Conservation (phyloP, 2,888 invertebrate genomes). For the Cheilosia urbana region DNA sequence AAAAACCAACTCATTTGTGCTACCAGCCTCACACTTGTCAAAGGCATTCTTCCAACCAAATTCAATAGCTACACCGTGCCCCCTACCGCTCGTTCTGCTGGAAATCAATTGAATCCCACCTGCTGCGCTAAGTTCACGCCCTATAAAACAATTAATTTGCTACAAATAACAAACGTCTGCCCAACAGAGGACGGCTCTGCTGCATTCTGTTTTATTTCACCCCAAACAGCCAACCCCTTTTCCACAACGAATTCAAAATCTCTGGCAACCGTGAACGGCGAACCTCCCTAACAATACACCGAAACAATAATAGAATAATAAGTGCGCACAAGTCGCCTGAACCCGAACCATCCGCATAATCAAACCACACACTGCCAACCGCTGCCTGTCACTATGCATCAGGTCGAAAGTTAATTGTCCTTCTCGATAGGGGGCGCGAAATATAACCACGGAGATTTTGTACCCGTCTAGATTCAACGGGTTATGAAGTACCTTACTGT, state of each 20-base stretch:
- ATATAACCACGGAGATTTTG: conserved; percentile 25
- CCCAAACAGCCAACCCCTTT: conserved; percentile 54
- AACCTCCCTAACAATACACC: conserved; percentile 45
- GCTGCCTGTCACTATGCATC: conserved; percentile 21
- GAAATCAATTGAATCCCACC: conserved; percentile 68
- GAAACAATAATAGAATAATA: conserved; percentile 64
- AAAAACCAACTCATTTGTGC: neutral
- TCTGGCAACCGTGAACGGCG: neutral
- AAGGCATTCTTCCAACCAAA: neutral
- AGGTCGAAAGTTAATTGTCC: conserved; percentile 73
- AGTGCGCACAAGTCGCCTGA: conserved; percentile 40
- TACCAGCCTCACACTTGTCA: neutral
- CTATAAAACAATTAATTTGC: conserved; percentile 75
- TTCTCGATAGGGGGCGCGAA: conserved; percentile 64
- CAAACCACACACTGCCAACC: conserved; percentile 50
- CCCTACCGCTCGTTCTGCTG: neutral
- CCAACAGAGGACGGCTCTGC: conserved; percentile 19
- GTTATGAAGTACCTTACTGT: neutral
- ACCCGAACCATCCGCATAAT: conserved; percentile 22
- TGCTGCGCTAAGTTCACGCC: conserved; percentile 70
- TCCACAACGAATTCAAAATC: conserved; percentile 16
- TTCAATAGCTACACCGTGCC: neutral
- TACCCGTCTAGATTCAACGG: neutral
- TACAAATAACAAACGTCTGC: conserved; percentile 72
- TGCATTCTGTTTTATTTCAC: conserved; percentile 33